phyloP scores from a whole-genome alignment of 1,140 invertebrate species.

The Oncopeltus fasciatus region DNA sequence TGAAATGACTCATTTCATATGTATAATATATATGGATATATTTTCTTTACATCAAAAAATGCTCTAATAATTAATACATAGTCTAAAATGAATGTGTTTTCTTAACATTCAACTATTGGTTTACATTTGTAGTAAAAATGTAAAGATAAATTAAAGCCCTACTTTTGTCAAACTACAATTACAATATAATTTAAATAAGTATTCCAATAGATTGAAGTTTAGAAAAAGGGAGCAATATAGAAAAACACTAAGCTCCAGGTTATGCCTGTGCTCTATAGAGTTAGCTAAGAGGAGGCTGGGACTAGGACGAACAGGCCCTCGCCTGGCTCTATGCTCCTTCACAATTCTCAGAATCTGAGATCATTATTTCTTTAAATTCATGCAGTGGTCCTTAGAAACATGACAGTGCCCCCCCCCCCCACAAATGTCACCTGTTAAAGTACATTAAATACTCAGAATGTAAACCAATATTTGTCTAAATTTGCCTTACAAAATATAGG shows the following conservation, averaged over 20 bases:
- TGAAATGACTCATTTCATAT: background rate
- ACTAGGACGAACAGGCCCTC: background rate
- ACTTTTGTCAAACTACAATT: background rate
- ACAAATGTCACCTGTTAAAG: background rate
- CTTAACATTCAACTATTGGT: slow-evolving; percentile 6
- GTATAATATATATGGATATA: background rate
- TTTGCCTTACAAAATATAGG: background rate
- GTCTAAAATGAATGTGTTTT: slow-evolving; percentile 7
- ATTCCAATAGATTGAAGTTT: background rate
- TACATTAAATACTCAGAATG: background rate
- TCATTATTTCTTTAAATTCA: background rate
- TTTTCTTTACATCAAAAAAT: background rate
- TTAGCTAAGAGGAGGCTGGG: background rate
- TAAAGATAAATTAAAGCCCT: background rate
- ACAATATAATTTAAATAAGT: background rate
- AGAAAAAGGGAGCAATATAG: no score
- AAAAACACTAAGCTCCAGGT: background rate
- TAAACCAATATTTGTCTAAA: slow-evolving; percentile 9
- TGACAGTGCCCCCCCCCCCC: background rate
- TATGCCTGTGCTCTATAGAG: background rate
- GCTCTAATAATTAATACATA: background rate
- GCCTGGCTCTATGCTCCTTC: background rate
- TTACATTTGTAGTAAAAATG: slow-evolving; percentile 7
- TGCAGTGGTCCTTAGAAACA: background rate
- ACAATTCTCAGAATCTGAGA: background rate